A percentile compares a stretch with the other conserved stretches of the same genome.
These are phyloP conservation scores for Aethina tumida DNA, from an alignment of 1,140 invertebrate species.

Conservation along the genomic window DNA sequence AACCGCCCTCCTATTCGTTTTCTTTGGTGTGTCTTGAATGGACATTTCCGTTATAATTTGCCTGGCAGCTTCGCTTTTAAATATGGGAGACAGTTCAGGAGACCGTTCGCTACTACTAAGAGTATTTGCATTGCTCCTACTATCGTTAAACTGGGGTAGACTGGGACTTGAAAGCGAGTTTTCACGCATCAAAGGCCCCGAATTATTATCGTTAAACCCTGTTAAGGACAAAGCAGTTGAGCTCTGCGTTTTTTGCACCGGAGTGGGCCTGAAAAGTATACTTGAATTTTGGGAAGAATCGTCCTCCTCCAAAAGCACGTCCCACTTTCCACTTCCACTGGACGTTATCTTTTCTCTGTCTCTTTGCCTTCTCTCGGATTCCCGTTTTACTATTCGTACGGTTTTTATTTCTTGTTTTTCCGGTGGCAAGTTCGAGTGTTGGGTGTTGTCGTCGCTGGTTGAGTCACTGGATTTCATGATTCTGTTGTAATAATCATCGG, in stretches of 20 bases:
- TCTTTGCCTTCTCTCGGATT: conserved; percentile 73
- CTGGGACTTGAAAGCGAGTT: conserved; percentile 23
- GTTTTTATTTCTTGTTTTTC: conserved; percentile 86
- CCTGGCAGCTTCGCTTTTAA: conserved; percentile 73
- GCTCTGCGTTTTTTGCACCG: conserved; percentile 22
- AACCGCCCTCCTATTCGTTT: conserved; percentile 43
- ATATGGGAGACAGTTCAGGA: conserved; percentile 49
- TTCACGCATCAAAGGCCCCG: conserved; percentile 15
- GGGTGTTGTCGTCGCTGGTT: conserved; percentile 25
- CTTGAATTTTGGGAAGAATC: conserved; percentile 25
- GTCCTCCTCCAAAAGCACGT: conserved; percentile 29
- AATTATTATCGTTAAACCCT: conserved; percentile 11
- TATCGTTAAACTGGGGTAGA: conserved; percentile 18
- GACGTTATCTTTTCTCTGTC: conserved; percentile 58
- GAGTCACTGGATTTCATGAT: conserved; percentile 26
- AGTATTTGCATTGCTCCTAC: conserved; percentile 7
- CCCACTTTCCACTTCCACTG: conserved; percentile 29
- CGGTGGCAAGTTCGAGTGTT: conserved; percentile 36
- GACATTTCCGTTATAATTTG: conserved; percentile 79
- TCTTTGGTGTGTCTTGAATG: conserved; percentile 34
- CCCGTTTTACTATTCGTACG: conserved; percentile 85
- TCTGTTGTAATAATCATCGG: conserved; percentile 21
- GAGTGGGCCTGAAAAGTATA: conserved; percentile 22
- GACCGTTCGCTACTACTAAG: conserved; percentile 23
- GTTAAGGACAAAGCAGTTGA: conserved; percentile 15